Conservation (phyloP, 2,797 vertebrate genomes). For the Rhodeus uyekii region DNA sequence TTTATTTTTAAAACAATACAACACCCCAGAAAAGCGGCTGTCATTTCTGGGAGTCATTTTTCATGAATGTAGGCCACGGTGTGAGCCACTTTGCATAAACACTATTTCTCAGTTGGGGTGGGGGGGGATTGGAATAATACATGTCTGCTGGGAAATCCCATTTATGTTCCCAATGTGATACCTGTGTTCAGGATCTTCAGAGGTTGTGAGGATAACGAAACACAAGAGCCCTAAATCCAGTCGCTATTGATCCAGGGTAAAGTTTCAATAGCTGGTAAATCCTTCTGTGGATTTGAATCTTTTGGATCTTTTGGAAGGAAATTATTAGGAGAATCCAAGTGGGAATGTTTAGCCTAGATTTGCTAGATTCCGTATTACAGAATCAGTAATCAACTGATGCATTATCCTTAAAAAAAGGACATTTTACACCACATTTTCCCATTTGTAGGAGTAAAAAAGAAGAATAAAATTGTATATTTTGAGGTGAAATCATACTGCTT, state of each 20-base stretch:
- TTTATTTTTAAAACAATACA: slow-evolving; percentile 17
- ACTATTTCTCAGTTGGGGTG: slow-evolving; percentile 17
- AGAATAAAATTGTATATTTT: not conserved
- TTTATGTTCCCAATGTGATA: slow-evolving; percentile 23
- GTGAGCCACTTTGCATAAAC: slow-evolving; percentile 39
- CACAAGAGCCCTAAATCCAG: slow-evolving; percentile 30
- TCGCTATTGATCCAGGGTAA: slow-evolving; percentile 26
- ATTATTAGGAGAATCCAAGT: slow-evolving; percentile 30
- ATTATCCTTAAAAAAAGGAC: not conserved
- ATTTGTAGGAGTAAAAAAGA: not conserved
- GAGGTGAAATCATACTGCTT: not conserved
- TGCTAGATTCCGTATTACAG: not conserved
- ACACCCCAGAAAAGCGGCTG: not conserved
- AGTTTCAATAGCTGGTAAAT: slow-evolving; percentile 21
- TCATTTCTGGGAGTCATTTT: slow-evolving; percentile 10
- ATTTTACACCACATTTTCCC: not conserved
- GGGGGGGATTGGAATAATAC: slow-evolving; percentile 22
- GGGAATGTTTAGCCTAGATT: slow-evolving; percentile 25
- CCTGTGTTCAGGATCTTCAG: slow-evolving; percentile 40
- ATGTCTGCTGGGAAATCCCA: slow-evolving; percentile 34
- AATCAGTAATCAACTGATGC: slow-evolving; percentile 2
- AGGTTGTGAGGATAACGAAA: slow-evolving; percentile 33
- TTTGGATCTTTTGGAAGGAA: slow-evolving; percentile 16
- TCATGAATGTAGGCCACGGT: not conserved
- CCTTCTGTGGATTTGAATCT: slow-evolving; percentile 21